phyloP scores from a whole-genome alignment of 2,797 vertebrate genomes.

The Paguma larvata region DNA sequence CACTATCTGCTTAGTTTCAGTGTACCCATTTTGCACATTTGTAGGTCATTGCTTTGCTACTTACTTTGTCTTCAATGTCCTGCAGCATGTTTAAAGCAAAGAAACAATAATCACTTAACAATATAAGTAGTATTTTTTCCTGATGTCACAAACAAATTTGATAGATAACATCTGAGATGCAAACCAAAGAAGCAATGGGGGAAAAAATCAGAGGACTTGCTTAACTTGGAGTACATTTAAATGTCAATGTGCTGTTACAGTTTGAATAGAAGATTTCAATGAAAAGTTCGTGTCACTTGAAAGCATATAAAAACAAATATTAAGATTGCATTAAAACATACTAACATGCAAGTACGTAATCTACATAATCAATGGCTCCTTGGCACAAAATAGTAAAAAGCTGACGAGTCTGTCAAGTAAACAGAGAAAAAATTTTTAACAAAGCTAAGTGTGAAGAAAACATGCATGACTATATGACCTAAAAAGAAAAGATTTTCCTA shows the following conservation, averaged over 20 bases:
- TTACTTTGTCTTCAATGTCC: conserved; percentile 93
- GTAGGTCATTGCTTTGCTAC: conserved; percentile 65
- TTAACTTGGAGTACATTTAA: not conserved
- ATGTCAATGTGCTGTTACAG: not conserved
- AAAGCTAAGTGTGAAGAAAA: conserved; percentile 12
- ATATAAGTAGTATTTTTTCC: not conserved
- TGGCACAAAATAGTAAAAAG: not conserved
- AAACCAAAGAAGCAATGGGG: not conserved
- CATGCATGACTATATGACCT: not conserved
- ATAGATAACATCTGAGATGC: conserved; percentile 14
- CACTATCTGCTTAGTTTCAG: not conserved
- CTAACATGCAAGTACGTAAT: not conserved
- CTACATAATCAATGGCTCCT: not conserved
- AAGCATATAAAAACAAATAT: conserved; percentile 21
- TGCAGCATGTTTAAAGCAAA: conserved; percentile 88
- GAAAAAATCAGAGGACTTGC: not conserved
- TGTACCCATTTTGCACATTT: not conserved
- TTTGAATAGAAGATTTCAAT: conserved; percentile 30
- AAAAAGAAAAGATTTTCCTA: conserved; percentile 8
- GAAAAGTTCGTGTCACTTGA: not conserved
- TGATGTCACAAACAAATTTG: not conserved
- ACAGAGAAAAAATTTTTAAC: conserved; percentile 19
- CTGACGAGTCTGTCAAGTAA: not conserved
- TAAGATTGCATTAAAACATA: conserved; percentile 52
- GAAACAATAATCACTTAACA: conserved; percentile 39